Percentiles rank a stretch among this genome's conserved stretches.
Evolutionary conservation across 1,140 invertebrate species (phyloP).

Genomic region (Liolophura sinensis): DNA sequence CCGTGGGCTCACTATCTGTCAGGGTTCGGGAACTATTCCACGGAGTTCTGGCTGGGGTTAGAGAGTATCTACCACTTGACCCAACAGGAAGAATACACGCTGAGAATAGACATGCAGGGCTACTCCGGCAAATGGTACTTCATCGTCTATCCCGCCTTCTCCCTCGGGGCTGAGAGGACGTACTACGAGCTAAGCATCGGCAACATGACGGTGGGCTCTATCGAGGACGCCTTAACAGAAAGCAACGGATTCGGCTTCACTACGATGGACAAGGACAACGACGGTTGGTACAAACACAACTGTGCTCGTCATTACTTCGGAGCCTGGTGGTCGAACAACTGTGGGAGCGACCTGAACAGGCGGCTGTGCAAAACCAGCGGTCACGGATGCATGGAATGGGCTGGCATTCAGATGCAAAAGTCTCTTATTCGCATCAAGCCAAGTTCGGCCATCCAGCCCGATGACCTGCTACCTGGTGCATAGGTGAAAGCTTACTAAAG

Average conservation of each 20-base stretch:
- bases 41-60: constrained; percentile 61
- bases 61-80: constrained; percentile 45
- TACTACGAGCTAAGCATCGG: constrained; percentile 4
- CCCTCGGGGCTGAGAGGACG: background rate
- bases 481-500: too few species aligned
- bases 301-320: constrained; percentile 11
- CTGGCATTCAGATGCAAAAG: background rate
- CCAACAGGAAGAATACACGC: constrained; percentile 8
- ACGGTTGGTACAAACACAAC: constrained; percentile 10
- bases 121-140: constrained; percentile 13
- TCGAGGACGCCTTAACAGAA: constrained; percentile 4
- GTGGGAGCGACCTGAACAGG: constrained; percentile 14
- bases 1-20: constrained; percentile 92
- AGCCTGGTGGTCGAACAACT: constrained; percentile 15
- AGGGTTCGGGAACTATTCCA: constrained; percentile 78
- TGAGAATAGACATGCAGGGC: constrained; percentile 15
- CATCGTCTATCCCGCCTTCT: constrained; percentile 10
- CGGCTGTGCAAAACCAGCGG: background rate
- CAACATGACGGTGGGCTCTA: constrained; percentile 14
- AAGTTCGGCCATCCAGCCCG: background rate
- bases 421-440: constrained; percentile 17
- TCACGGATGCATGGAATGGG: constrained; percentile 14
- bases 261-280: constrained; percentile 11
- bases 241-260: constrained; percentile 4
- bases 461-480: constrained; percentile 1